phyloP scores from a whole-genome alignment of 2,888 invertebrate species.

The Helleia helle region DNA sequence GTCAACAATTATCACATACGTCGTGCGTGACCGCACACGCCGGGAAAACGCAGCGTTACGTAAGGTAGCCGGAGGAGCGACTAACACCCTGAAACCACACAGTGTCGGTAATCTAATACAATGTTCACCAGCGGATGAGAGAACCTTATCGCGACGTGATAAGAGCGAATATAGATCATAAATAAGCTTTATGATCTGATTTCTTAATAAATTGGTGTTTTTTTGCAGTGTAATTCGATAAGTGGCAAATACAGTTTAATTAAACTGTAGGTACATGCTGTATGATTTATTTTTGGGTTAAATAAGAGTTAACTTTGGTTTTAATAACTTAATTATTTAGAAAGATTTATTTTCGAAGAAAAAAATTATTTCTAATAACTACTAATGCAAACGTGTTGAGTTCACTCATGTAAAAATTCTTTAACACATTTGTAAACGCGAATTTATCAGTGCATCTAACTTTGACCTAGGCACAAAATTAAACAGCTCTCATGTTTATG shows the following conservation, averaged over 20 bases:
- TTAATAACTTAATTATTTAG: too few species aligned
- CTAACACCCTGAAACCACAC: slow-evolving; percentile 22
- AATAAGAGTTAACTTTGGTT: too few species aligned
- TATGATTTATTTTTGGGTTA: too few species aligned
- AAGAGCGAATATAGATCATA: not conserved
- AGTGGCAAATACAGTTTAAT: slow-evolving; percentile 1
- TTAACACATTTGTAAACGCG: too few species aligned
- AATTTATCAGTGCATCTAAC: slow-evolving; percentile 1
- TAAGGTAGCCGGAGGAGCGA: slow-evolving; percentile 13
- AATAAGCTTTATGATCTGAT: slow-evolving; percentile 1
- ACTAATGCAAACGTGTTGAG: too few species aligned
- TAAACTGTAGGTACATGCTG: not conserved
- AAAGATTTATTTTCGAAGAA: too few species aligned
- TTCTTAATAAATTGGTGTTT: slow-evolving; percentile 5
- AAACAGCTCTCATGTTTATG: not conserved
- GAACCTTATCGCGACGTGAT: not conserved
- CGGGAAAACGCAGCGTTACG: slow-evolving; percentile 12
- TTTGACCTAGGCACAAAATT: slow-evolving; percentile 3
- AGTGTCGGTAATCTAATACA: slow-evolving; percentile 23
- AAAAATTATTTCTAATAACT: too few species aligned
- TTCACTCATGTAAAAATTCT: too few species aligned
- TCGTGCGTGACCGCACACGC: slow-evolving; percentile 10
- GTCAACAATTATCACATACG: not conserved
- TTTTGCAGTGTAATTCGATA: not conserved
- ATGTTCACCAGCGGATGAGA: slow-evolving; percentile 7